Evolutionary conservation across 2,797 vertebrate species (phyloP), one percentile per base, ranked within the genome.

Genomic region (Tapera naevia): DNA sequence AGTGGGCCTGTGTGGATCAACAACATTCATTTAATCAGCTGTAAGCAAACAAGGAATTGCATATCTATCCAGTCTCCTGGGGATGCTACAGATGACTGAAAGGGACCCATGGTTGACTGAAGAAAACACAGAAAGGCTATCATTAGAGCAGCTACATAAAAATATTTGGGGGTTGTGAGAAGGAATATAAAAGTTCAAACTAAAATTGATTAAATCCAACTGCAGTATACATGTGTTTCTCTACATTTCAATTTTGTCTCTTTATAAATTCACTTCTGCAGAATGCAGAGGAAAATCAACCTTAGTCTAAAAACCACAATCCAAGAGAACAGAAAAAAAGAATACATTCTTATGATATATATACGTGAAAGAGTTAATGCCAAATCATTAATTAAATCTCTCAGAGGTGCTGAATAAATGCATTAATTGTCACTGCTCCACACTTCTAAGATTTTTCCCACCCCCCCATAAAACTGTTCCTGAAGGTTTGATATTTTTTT

Each of bases 361-460:
- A 13, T 15, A 72, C 6, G 1, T 11, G 25, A 58, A 93, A 73
- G 64, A 57, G 80, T 88, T 95, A 81, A 90, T 67, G 32, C 13
- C 37, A 93, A 74, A 76, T 67, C 62, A 81, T 75, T 80, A 91
- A 72, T 81, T 88, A 79, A 56, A 71, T 56, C 33, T 80, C 58
- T 95, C 72, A 16, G 80, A 84, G 45, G 48, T 76, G 62, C 73
- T 84, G 87, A 95, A 86, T 28, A 57, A 22, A 62, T 2, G 8
- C 79, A 84, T 91, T 80, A 89, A 58, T 88, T 91, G 82, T 54
- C 62, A 90, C 58, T 88, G 48, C 74, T 95, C 67, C 74, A 70
- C 83, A 85, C 30, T 61, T 81, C 37, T 39, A 80, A 88, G 71
- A 30, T 60, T 64, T 64, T 66, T 64, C 30, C 80, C 83, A 74